Evolutionary conservation across 2,113 vertebrate genomes (phyloP), one percentile per base, ranked within the genome.

Genomic region (Uria lomvia): DNA sequence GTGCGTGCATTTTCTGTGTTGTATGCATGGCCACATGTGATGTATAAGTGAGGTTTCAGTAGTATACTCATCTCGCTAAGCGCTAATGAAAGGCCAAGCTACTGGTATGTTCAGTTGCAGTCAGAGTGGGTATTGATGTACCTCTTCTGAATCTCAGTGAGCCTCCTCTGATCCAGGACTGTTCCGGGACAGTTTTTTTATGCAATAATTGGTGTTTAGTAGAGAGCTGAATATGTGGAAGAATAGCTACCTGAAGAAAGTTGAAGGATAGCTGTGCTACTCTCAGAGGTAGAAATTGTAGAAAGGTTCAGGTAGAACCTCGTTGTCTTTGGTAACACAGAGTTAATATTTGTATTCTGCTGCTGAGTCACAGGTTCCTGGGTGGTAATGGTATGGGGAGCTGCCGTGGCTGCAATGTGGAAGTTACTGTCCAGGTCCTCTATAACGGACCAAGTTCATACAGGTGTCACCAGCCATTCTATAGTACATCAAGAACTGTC

Each of bases 11-110:
- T 81, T 49, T 73, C 40, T 30, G 0, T 38, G 17, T 42, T 63
- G 62, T 26, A n/a, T 43, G 15, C 8, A 11, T 11, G 22, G 40
- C 8, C 22, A 2, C 8, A 6, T 0, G 1, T 52, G 73, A 70
- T 1, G 2, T n/a, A 0, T 19, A 26, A 30, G 11, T 36, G n/a
- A 80, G 34, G 7, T 42, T 55, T 84, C 50, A 62, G 45, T 40
- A 8, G 18, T 42, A 15, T 32, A 1, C 2, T 52, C 15, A 21
- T 27, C 58, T 65, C 40, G 21, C 23, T 65, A 38, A 80, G 19
- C 11, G 16, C 7, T 17, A 30, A 65, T 2, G 4, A 56, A 73
- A 79, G 34, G 30, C 43, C 27, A 53, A 32, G 15, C 14, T 27
- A 55, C 26, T 38, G 14, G 4, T 13, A 34, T 4, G 24, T 50